phyloP scores from a whole-genome alignment of 2,888 invertebrate species.

The Plagodis pulveraria region DNA sequence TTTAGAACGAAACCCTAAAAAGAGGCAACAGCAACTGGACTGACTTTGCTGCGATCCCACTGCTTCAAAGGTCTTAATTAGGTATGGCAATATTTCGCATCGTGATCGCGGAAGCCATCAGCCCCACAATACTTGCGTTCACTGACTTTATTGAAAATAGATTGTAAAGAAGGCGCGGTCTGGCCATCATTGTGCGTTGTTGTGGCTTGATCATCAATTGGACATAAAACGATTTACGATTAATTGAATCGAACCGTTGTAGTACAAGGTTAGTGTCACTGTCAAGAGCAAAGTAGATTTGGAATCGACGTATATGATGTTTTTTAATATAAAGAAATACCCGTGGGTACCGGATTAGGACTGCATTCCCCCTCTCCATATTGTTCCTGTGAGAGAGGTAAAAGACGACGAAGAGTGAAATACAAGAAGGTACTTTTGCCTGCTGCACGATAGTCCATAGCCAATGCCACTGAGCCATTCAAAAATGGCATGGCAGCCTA shows the following conservation, averaged over 20 bases:
- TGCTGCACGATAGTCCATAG: no score
- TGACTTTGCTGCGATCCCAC: no score
- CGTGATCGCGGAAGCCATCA: conserved; percentile 65
- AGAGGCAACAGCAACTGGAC: no score
- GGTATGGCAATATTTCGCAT: conserved; percentile 12
- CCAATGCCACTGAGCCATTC: no score
- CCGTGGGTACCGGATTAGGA: no score
- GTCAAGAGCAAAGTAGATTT: conserved; percentile 62
- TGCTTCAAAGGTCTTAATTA: no score
- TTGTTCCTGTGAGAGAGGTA: no score
- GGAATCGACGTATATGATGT: conserved; percentile 2
- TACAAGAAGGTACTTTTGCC: no score
- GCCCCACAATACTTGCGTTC: conserved; percentile 41
- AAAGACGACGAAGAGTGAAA: no score
- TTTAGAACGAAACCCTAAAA: no score
- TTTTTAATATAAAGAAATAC: not conserved
- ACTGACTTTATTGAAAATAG: conserved; percentile 20
- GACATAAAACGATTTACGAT: conserved; percentile 71
- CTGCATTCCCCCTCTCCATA: no score
- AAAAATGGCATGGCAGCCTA: no score
- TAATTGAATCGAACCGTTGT: conserved; percentile 66
- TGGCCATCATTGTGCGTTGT: conserved; percentile 59
- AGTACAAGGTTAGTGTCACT: conserved; percentile 64
- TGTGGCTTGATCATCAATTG: conserved; percentile 58
- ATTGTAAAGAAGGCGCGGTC: conserved; percentile 63